phyloP scores from a whole-genome alignment of 2,113 vertebrate genomes.

The Amphiprion percula region DNA sequence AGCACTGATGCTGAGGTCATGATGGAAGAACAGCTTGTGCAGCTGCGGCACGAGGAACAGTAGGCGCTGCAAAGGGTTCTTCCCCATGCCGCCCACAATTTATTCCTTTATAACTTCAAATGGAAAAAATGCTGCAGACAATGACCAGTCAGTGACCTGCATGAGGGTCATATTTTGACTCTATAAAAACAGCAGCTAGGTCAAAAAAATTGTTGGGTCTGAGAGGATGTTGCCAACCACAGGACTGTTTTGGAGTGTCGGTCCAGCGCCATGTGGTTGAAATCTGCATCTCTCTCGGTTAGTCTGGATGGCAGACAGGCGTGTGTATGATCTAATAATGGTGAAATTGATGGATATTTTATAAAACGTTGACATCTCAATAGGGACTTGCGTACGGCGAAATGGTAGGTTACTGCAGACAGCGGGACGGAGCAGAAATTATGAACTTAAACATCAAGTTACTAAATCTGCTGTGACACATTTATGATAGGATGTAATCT shows the following conservation, averaged over 20 bases:
- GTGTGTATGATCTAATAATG: constrained; percentile 63
- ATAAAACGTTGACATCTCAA: constrained; percentile 62
- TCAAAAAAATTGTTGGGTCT: constrained; percentile 54
- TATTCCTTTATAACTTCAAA: not conserved
- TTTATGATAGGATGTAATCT: constrained; percentile 65
- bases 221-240: constrained; percentile 56
- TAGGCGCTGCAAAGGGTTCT: not conserved
- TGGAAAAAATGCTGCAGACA: constrained; percentile 8
- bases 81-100: not conserved
- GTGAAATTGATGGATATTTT: constrained; percentile 65
- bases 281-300: constrained; percentile 61
- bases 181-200: constrained; percentile 42
- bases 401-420: constrained; percentile 64
- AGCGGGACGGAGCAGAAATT: constrained; percentile 15
- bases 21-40: not conserved
- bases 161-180: constrained; percentile 11
- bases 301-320: constrained; percentile 49
- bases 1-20: not conserved
- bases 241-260: constrained; percentile 56
- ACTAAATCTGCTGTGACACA: constrained; percentile 63
- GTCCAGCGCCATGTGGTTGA: constrained; percentile 64
- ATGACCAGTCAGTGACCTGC: constrained; percentile 30
- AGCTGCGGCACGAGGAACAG: not conserved
- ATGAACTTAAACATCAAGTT: constrained; percentile 41
- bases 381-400: constrained; percentile 7